Percentiles rank a stretch among this genome's conserved stretches.
Evolutionary conservation across 2,113 vertebrate species (phyloP).

Genomic region (Esox niger): DNA sequence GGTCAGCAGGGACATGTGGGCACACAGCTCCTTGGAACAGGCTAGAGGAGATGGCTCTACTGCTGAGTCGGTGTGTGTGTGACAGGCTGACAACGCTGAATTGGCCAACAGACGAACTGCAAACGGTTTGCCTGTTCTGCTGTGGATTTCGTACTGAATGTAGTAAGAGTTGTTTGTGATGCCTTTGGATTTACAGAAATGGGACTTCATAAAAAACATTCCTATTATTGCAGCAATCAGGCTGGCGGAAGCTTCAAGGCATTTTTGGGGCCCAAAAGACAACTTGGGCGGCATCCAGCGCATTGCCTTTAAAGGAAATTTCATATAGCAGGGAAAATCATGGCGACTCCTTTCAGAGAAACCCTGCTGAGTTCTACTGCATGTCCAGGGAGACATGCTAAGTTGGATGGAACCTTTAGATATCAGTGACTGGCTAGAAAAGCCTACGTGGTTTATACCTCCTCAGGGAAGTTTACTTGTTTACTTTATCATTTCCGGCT

Average conservation of each 20-base stretch:
- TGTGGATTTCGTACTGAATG: too few relatives aligned
- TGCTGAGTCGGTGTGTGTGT: constrained; percentile 27
- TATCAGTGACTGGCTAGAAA: not conserved
- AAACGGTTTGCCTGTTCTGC: too few relatives aligned
- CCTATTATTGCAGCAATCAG: constrained; percentile 6
- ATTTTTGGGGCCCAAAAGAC: constrained; percentile 18
- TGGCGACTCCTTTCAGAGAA: constrained; percentile 10
- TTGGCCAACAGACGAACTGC: not conserved
- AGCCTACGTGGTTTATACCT: too few relatives aligned
- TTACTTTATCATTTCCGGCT: too few relatives aligned
- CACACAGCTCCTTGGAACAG: constrained; percentile 41
- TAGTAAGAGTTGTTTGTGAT: not conserved
- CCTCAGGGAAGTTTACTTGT: too few relatives aligned
- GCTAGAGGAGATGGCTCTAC: constrained; percentile 18
- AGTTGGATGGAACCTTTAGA: not conserved
- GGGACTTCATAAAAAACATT: not conserved
- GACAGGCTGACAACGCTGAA: not conserved
- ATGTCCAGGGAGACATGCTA: constrained; percentile 2
- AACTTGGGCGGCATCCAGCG: constrained; percentile 32
- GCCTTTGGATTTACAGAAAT: not conserved
- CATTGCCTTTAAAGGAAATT: constrained; percentile 39
- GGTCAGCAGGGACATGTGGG: constrained; percentile 51
- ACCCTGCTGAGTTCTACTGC: not conserved
- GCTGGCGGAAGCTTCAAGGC: not conserved
- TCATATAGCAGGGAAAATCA: constrained; percentile 13